These are phyloP conservation scores for Rhynchotus rufescens DNA, from an alignment of 2,797 vertebrate genomes.

Conservation along the genomic window DNA sequence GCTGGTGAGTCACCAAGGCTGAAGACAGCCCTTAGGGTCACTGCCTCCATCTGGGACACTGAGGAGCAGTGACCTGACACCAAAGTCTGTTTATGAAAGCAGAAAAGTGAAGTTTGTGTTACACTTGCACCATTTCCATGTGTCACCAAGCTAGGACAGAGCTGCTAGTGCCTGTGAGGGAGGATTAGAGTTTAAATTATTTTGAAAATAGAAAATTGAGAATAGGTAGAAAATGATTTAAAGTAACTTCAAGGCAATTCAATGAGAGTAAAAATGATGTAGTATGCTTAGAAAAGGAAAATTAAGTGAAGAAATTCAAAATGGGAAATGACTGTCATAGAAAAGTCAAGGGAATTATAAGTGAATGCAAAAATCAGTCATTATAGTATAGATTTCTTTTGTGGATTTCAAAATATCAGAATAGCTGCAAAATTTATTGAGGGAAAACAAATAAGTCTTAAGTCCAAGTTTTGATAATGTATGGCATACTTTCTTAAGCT, in stretches of 20 bases:
- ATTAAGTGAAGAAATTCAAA: background rate
- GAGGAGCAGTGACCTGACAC: background rate
- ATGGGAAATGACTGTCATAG: background rate
- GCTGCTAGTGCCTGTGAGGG: background rate
- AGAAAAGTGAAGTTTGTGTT: background rate
- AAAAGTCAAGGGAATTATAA: background rate
- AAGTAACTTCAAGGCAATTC: background rate
- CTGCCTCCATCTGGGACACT: accelerated
- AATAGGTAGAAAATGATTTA: background rate
- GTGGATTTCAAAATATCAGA: background rate
- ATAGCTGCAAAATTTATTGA: background rate
- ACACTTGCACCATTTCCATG: background rate
- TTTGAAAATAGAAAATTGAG: too few relatives aligned
- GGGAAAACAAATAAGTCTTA: background rate
- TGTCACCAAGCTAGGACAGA: background rate
- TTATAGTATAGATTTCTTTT: background rate
- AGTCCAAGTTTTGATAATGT: background rate
- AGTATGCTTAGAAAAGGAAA: background rate
- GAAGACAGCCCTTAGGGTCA: background rate
- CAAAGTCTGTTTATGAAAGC: background rate
- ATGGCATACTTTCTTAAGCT: background rate
- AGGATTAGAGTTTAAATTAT: background rate
- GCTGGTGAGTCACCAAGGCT: background rate
- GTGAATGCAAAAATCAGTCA: background rate
- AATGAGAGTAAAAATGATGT: background rate